Evolutionary conservation across 2,888 invertebrate genomes (phyloP).

Genomic region (Carcina quercana): DNA sequence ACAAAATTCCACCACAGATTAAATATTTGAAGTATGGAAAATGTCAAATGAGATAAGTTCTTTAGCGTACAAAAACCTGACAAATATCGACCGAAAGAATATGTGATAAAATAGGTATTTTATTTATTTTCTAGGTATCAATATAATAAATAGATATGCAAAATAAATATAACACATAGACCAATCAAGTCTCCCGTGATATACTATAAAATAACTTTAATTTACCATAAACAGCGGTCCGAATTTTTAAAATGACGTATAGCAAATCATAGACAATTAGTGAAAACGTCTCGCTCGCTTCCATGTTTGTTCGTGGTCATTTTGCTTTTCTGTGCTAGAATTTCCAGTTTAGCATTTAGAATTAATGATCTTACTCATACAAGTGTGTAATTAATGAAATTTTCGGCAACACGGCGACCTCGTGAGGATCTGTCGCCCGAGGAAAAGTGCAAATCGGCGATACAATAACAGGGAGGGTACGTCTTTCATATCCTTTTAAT

Average conservation of each 20-base stretch:
- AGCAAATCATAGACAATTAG: slow-evolving; percentile 43
- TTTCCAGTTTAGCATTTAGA: slow-evolving; percentile 60
- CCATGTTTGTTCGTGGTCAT: slow-evolving; percentile 75
- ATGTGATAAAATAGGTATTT: no score
- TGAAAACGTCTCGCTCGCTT: slow-evolving; percentile 61
- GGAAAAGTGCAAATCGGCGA: slow-evolving; percentile 61
- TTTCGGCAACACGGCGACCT: slow-evolving; percentile 63
- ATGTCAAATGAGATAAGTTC: no score
- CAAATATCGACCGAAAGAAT: no score
- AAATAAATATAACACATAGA: no score
- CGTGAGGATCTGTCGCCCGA: slow-evolving; percentile 64
- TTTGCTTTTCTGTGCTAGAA: slow-evolving; percentile 68
- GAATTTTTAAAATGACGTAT: slow-evolving; percentile 36
- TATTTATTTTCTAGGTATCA: no score
- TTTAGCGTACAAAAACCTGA: no score
- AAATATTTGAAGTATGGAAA: no score
- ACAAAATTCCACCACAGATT: no score
- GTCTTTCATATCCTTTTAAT: slow-evolving; percentile 68
- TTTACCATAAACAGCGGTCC: slow-evolving; percentile 22
- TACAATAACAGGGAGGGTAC: slow-evolving; percentile 72
- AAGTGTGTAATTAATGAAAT: slow-evolving; percentile 70
- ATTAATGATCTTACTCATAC: slow-evolving; percentile 56
- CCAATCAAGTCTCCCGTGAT: no score
- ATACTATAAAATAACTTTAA: no score
- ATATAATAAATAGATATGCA: no score